Conservation (phyloP, 2,797 vertebrate genomes). For the Rhinoraja longicauda region DNA sequence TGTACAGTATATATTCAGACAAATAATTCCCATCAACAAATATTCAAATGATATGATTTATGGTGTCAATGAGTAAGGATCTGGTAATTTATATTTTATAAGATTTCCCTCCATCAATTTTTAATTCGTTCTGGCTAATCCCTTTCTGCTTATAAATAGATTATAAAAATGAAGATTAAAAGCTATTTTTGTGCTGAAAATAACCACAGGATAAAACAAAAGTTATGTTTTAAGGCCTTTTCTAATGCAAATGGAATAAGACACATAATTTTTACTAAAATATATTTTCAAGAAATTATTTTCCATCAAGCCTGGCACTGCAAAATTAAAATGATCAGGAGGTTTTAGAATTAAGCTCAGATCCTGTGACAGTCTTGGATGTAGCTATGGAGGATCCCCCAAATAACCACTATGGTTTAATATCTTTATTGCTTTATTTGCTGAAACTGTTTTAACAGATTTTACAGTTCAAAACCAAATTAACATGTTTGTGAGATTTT, state of each 20-base stretch:
- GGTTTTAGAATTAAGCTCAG: too few species aligned
- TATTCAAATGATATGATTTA: neutral
- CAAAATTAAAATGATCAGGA: neutral
- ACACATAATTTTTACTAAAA: neutral
- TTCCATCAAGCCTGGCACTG: neutral
- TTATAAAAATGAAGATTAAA: slow-evolving; percentile 13
- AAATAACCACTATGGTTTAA: too few species aligned
- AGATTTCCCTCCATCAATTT: neutral
- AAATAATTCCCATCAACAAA: neutral
- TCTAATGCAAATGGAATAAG: neutral
- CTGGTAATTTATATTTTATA: neutral
- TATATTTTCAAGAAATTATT: neutral
- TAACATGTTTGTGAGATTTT: slow-evolving; percentile 12
- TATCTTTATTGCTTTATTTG: neutral
- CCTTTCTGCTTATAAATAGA: neutral
- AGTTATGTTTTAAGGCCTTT: neutral
- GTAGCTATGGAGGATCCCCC: too few species aligned
- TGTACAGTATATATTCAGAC: neutral
- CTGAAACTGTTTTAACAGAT: neutral
- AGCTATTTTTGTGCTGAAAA: neutral
- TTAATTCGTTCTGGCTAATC: neutral
- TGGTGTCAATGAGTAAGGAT: neutral
- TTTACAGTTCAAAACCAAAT: neutral
- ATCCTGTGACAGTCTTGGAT: too few species aligned
- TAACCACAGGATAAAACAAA: neutral